Evolutionary conservation across 2,113 vertebrate genomes (phyloP), one percentile per base, ranked within the genome.

Genomic region (Xenotilapia longispinis): DNA sequence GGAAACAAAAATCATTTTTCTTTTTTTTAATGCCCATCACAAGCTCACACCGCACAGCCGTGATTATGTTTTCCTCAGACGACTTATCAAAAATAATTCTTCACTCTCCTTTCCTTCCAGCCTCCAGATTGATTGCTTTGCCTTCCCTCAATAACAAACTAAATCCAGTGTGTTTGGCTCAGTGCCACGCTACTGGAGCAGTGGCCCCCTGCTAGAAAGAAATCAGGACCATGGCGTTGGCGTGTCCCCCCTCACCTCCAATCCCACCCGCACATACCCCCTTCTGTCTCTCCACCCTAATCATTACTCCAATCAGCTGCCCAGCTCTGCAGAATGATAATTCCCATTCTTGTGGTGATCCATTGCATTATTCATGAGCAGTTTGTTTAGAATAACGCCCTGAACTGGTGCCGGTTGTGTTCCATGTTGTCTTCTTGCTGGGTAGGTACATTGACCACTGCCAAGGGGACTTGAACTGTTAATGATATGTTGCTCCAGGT

Each of bases 21-120:
- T 73, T 60, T 57, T 84, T 80, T 63, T 60, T 49, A 83, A 86
- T 40, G 81, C 78, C 86, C 84, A 40, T 93, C 92, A 87, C 82
- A 84, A 80, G 79, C 87, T 92, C 82, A 80, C 82, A 49, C 60
- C 53, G 3, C 84, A 88, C 87, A 87, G 88, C 87, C 70, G 79
- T 93, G 89, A 91, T 93, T 90, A 91, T 89, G 90, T 93, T 94
- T 93, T 81, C 90, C 89, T 91, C 86, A 91, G 87, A 92, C 81
- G 82, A 91, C 89, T 92, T 92, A 91, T 92, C 88, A 92, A 78
- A 87, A 94, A 87, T 91, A 93, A 88, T 93, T 87, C 89, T 31
- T 84, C 84, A 2, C 78, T 87, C 89, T 90, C 82, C 88, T 81
- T 88, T 80, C 87, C 86, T 78, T 36, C 38, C 82, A 85, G 84